These are phyloP conservation scores for Sebastes minor DNA, from an alignment of 2,797 vertebrate genomes.

Conservation along the genomic window DNA sequence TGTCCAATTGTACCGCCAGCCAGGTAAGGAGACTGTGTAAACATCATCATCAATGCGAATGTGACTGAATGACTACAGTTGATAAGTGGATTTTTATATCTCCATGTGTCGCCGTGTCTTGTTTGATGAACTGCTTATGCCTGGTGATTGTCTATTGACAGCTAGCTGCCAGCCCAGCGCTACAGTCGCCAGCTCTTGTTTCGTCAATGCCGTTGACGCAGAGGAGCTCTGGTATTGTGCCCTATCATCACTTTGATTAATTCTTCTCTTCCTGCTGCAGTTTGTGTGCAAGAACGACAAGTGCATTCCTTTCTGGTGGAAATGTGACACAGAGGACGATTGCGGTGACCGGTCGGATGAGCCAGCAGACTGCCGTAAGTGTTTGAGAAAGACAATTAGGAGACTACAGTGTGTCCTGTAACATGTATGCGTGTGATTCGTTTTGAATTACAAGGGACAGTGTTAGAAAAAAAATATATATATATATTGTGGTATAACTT, in stretches of 20 bases:
- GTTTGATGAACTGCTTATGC: constrained; percentile 36
- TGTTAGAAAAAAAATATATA: too few relatives aligned
- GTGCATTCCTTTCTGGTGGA: constrained; percentile 99
- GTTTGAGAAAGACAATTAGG: not conserved
- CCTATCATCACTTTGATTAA: constrained; percentile 1
- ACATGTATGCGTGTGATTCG: not conserved
- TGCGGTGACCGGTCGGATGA: constrained; percentile 96
- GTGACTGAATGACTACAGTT: not conserved
- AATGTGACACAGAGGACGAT: constrained; percentile 97
- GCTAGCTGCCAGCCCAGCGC: constrained; percentile 21
- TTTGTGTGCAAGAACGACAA: constrained; percentile 99
- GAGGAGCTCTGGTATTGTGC: not conserved
- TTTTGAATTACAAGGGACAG: not conserved
- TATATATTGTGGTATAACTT: constrained; percentile 60
- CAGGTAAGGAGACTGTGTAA: constrained; percentile 82
- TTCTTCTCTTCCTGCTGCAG: constrained; percentile 64
- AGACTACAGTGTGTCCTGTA: not conserved
- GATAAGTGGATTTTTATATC: constrained; percentile 26
- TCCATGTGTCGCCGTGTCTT: not conserved
- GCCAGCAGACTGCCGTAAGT: constrained; percentile 94
- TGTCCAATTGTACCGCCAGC: constrained; percentile 98
- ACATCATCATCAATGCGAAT: not conserved
- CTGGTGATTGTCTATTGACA: constrained; percentile 31
- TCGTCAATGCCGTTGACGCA: not conserved
- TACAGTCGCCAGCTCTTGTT: not conserved